Evolutionary conservation across 1,140 invertebrate species (phyloP), one percentile per base, ranked within the genome.

Genomic region (Luehdorfia chinensis): DNA sequence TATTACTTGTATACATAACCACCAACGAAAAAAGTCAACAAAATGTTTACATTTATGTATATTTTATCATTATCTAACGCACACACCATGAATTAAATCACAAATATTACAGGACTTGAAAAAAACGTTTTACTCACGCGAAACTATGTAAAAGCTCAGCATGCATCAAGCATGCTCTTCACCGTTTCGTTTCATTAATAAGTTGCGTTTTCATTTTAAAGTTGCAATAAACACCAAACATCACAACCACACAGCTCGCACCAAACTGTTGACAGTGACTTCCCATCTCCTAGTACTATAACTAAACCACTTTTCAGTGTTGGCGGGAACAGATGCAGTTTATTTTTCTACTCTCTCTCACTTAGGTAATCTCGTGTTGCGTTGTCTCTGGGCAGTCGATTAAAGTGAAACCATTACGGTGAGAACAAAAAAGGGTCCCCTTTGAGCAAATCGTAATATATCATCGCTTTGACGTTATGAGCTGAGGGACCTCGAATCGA

Each of bases 401-500:
- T 84, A 80, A 77, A 75, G 59, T 77, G 66, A 80, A 79, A 76
- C 79, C 78, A 84, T 86, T 84, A 84, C 79, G 58, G 49, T 46
- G 70, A 84, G 83, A 86, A 86, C 83, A 86, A 86, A 86, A 86
- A 86, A 84, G 68, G 80, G 78, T 83, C 77, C 83, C 83, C 83
- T 86, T 80, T 81, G 76, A 80, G 66, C 67, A 86, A 86, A 84
- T 84, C 51, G 79, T 79, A 80, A 86, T 86, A 81, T 84, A 86
- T 86, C 83, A 86, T 86, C 79, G 66, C 50, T 65, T 67, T 86
- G 83, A 86, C 83, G 69, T 78, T 67, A 68, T 70, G 63, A 66
- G 67, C 67, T 62, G 71, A 64, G 83, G 83, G 79, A 72, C 75
- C 66, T 71, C 57, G 64, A 45, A 44, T 47, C 31, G 52, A 57